These are phyloP conservation scores for Tangara arthus DNA, from an alignment of 2,797 vertebrate species.

Conservation along the genomic window DNA sequence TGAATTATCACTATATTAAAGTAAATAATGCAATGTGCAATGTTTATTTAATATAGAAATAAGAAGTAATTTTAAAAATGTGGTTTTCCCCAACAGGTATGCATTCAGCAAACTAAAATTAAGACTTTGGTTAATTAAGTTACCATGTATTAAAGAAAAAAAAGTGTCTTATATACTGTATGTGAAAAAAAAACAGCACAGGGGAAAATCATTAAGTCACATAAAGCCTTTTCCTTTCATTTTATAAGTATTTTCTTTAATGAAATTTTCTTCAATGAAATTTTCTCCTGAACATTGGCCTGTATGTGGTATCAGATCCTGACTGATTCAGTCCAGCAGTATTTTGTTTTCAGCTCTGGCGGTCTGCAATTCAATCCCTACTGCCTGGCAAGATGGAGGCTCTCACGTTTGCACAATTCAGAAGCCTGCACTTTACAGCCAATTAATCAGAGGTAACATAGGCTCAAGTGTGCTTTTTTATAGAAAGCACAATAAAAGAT, in stretches of 20 bases:
- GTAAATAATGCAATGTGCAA: not conserved
- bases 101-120: not conserved
- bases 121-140: not conserved
- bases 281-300: not conserved
- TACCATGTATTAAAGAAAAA: not conserved
- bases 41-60: not conserved
- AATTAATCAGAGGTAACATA: not conserved
- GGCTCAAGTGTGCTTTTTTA: not conserved
- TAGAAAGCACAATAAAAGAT: not conserved
- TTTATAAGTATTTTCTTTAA: not conserved
- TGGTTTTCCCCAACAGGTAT: not conserved
- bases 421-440: not conserved
- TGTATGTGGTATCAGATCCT: not conserved
- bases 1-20: not conserved
- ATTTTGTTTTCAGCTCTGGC: not conserved
- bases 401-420: not conserved
- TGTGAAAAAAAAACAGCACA: not conserved
- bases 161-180: not conserved
- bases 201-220: not conserved
- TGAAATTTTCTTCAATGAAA: not conserved
- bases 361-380: conserved; percentile 1
- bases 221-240: not conserved
- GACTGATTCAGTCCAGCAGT: not conserved
- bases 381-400: not conserved
- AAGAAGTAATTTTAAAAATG: not conserved